phyloP scores from a whole-genome alignment of 2,888 invertebrate genomes.

The Eulithis prunata region DNA sequence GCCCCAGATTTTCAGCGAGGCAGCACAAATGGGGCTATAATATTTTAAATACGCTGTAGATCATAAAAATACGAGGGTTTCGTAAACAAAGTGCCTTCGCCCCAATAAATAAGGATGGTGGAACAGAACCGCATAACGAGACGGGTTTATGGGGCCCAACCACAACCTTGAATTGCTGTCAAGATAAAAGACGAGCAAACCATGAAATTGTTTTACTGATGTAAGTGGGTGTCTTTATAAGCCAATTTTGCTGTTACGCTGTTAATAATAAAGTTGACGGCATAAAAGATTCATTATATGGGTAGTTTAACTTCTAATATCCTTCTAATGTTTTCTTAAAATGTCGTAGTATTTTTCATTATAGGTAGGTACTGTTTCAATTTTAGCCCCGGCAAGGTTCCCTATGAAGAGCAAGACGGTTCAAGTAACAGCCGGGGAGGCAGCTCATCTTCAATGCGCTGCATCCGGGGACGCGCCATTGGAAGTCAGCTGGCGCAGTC shows the following conservation, averaged over 20 bases:
- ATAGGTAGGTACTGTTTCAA: background rate
- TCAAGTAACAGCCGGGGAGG: slow-evolving; percentile 92
- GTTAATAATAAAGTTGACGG: slow-evolving; percentile 10
- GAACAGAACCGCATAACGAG: slow-evolving; percentile 49
- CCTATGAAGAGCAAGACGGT: slow-evolving; percentile 92
- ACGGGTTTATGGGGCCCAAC: slow-evolving; percentile 41
- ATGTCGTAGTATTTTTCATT: background rate
- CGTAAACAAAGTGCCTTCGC: slow-evolving; percentile 58
- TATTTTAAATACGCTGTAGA: slow-evolving; percentile 58
- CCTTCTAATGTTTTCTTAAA: too few species aligned
- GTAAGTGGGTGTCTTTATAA: slow-evolving; percentile 18
- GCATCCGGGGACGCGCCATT: slow-evolving; percentile 95
- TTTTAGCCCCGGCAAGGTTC: slow-evolving; percentile 92
- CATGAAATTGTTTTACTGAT: slow-evolving; percentile 37
- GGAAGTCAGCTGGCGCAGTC: slow-evolving; percentile 93
- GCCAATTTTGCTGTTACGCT: slow-evolving; percentile 15
- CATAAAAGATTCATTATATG: background rate
- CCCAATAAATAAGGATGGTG: slow-evolving; percentile 58
- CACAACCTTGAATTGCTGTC: slow-evolving; percentile 41
- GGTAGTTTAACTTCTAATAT: background rate
- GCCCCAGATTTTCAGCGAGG: slow-evolving; percentile 43
- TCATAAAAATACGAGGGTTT: slow-evolving; percentile 59
- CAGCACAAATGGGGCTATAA: slow-evolving; percentile 50
- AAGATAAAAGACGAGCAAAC: slow-evolving; percentile 39
- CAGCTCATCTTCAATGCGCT: slow-evolving; percentile 93